Conservation (phyloP, 2,888 invertebrate genomes). For the Aelia acuminata region DNA sequence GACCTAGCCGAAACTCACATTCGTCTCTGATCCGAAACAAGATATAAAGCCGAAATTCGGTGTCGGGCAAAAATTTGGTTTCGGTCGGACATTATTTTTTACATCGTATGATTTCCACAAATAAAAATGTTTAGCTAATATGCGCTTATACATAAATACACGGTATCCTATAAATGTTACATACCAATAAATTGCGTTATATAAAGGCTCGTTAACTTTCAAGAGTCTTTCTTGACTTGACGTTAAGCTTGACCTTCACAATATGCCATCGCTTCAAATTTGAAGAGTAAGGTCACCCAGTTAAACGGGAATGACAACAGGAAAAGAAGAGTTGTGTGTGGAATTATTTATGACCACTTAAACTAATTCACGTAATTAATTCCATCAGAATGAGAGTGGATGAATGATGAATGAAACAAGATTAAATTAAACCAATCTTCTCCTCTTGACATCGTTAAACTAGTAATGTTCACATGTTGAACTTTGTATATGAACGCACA, state of each 20-base stretch:
- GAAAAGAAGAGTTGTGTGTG: neutral
- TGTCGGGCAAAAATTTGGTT: too few relatives aligned
- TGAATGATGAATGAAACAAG: conserved; percentile 22
- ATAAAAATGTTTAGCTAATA: too few relatives aligned
- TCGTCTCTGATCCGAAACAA: too few relatives aligned
- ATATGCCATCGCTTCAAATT: neutral
- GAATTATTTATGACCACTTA: neutral
- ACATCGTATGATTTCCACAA: too few relatives aligned
- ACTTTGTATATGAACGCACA: neutral
- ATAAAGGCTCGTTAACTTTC: too few relatives aligned
- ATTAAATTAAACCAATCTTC: neutral
- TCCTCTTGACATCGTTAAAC: neutral
- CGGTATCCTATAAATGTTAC: too few relatives aligned
- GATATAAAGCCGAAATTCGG: too few relatives aligned
- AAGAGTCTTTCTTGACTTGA: too few relatives aligned
- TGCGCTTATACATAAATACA: too few relatives aligned
- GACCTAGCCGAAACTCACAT: too few relatives aligned
- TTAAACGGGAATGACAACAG: neutral
- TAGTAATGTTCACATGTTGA: neutral
- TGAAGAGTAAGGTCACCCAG: conserved; percentile 1
- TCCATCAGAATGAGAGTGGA: conserved; percentile 3
- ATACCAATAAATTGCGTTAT: too few relatives aligned
- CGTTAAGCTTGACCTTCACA: neutral
- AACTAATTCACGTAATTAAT: conserved; percentile 13
- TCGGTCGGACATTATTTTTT: too few relatives aligned